Percentiles rank a stretch among this genome's conserved stretches.
phyloP scores from a whole-genome alignment of 2,113 vertebrate genomes.

The Tyto alba region DNA sequence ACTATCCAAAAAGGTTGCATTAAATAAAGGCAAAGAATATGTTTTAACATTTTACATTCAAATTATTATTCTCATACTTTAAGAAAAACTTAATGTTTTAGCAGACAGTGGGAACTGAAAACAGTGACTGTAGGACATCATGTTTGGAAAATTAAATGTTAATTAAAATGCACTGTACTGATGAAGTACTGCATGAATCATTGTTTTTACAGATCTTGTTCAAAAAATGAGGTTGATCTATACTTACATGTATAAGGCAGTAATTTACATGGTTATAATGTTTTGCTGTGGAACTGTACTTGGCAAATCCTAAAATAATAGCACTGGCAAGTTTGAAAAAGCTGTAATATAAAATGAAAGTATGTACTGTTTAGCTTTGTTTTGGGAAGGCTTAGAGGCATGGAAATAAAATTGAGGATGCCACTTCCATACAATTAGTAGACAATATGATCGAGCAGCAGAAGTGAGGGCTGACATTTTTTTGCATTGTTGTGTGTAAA shows the following conservation, averaged over 20 bases:
- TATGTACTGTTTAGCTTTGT: neutral
- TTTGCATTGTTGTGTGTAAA: neutral
- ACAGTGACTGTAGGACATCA: constrained; percentile 1
- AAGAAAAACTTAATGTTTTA: constrained; percentile 26
- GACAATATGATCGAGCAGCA: neutral
- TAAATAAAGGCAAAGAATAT: neutral
- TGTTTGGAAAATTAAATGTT: constrained; percentile 51
- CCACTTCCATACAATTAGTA: neutral
- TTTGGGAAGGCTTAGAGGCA: neutral
- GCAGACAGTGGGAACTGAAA: constrained; percentile 7
- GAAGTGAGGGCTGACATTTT: neutral
- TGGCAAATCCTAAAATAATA: constrained; percentile 37
- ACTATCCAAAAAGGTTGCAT: neutral
- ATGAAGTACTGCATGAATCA: constrained; percentile 11
- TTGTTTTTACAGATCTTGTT: constrained; percentile 26
- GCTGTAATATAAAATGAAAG: neutral
- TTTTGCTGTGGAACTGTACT: constrained; percentile 6
- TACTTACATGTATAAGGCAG: constrained; percentile 4
- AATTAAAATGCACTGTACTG: constrained; percentile 38
- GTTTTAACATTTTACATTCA: constrained; percentile 22
- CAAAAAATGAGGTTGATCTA: neutral
- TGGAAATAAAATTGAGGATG: neutral
- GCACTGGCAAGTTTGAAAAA: neutral
- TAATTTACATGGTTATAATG: constrained; percentile 7
- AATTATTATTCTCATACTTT: neutral